Base-by-base conservation (phyloP, 37 sponge, comb jelly and placozoan genomes). In the Axinella damicornis region DNA sequence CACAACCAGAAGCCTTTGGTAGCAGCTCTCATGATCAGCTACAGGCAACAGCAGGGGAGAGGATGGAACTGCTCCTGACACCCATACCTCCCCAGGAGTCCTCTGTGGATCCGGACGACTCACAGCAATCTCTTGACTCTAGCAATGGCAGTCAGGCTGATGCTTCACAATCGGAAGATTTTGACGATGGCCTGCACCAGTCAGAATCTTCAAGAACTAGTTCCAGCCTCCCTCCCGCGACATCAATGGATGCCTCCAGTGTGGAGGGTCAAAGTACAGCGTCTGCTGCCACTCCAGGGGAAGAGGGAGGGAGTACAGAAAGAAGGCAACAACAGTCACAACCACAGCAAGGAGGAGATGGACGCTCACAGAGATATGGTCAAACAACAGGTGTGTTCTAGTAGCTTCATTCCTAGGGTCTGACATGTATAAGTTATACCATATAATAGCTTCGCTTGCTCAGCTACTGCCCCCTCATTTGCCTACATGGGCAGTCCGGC, bases 121-220 rank as follows among this genome's bases (percentile, higher is more conserved):
- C 83, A n/a, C 74, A 27, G 18, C 61, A 62, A 30, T 82, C 83
- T 53, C 73, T 52, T 20, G 83, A 83, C 36, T 74, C 73, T 5
- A 83, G 83, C 41, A 83, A 83, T 60, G 83, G 83, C 1, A 84
- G 76, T 46, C 69, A 84, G 34, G 76, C 63, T 27, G 76, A 75
- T 76, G 56, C 32, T 12, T 12, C 64, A 64, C 79, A 75, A 28
- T 32, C 56, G 12, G 65, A 65, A 31, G 58, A 66, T 30, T 30
- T 33, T 17, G 66, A 66, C 16, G 31, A 66, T 1, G 30, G 32
- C 1, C 33, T 33, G 16, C 56, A 53, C 12, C n/a, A 53, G 14
- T 73, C 74, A 0, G 54, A 55, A n/a, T 53, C 30, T 25, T 73
- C 25, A 1, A 54, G 74, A 73, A 71, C 71, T 40, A 40, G 34